These are phyloP conservation scores for Didymodactylos carnosus DNA, from an alignment of 2,888 invertebrate genomes.

Conservation along the genomic window DNA sequence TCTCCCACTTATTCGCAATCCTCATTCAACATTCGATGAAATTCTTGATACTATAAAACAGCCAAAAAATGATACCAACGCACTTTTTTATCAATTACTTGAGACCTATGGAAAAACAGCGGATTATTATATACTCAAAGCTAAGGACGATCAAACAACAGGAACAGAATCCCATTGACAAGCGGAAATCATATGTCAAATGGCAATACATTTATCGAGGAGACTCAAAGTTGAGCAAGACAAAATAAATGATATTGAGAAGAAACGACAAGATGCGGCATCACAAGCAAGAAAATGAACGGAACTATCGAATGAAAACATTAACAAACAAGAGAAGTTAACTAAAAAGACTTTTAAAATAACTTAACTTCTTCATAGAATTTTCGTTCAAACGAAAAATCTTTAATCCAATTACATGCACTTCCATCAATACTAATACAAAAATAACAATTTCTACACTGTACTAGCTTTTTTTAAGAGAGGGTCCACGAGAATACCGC, in stretches of 20 bases:
- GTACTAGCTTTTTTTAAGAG: too few relatives aligned
- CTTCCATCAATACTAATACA: too few relatives aligned
- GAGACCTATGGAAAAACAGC: not conserved
- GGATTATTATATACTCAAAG: not conserved
- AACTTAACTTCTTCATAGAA: too few relatives aligned
- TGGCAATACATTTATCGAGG: not conserved
- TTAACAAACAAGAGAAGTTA: too few relatives aligned
- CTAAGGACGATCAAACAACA: not conserved
- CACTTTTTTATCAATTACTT: not conserved
- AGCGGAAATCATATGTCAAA: not conserved
- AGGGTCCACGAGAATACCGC: too few relatives aligned
- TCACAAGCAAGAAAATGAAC: too few relatives aligned
- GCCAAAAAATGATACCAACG: not conserved
- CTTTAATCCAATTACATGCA: too few relatives aligned
- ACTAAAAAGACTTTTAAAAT: too few relatives aligned
- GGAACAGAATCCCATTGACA: not conserved
- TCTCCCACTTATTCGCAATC: not conserved
- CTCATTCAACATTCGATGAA: not conserved
- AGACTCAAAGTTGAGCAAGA: not conserved
- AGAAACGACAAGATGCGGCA: not conserved
- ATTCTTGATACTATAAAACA: not conserved
- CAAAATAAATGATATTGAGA: not conserved
- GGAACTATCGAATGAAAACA: too few relatives aligned
- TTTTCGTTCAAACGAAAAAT: too few relatives aligned
- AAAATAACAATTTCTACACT: too few relatives aligned